A percentile compares a stretch with the other conserved stretches of the same genome.
Evolutionary conservation across 2,113 vertebrate species (phyloP).

Genomic region (Phyllostomus hastatus): DNA sequence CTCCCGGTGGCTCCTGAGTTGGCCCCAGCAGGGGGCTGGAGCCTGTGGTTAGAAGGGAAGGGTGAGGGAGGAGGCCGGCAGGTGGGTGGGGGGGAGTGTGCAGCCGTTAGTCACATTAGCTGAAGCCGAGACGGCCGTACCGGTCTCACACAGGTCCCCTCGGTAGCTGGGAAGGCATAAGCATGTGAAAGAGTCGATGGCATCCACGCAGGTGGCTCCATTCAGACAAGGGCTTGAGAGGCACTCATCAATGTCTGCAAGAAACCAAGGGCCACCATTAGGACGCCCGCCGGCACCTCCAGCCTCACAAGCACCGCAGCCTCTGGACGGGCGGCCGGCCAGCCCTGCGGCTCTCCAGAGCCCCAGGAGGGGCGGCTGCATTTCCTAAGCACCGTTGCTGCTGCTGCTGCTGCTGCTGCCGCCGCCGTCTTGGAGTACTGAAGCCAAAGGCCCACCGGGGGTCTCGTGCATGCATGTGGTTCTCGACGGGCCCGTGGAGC

Average conservation of each 20-base stretch:
- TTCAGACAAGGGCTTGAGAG: slow-evolving; percentile 96
- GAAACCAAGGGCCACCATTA: slow-evolving; percentile 92
- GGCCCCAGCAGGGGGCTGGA: background rate
- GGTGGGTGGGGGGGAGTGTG: background rate
- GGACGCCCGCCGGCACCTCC: slow-evolving; percentile 77
- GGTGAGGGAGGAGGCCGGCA: background rate
- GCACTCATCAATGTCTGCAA: slow-evolving; percentile 98
- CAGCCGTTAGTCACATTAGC: slow-evolving; percentile 91
- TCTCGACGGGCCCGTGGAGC: background rate
- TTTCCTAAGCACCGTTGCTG: slow-evolving; percentile 59
- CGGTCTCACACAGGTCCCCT: slow-evolving; percentile 96
- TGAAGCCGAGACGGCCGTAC: slow-evolving; percentile 94
- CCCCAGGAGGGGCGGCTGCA: background rate
- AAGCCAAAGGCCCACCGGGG: background rate
- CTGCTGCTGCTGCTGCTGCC: slow-evolving; percentile 60
- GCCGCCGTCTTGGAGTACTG: slow-evolving; percentile 18
- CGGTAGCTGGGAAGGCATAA: slow-evolving; percentile 99
- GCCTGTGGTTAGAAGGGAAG: slow-evolving; percentile 27
- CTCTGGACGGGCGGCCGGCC: slow-evolving; percentile 48
- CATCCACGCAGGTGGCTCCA: slow-evolving; percentile 97
- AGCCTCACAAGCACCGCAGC: slow-evolving; percentile 59
- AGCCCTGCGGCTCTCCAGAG: slow-evolving; percentile 1
- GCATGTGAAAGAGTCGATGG: slow-evolving; percentile 95
- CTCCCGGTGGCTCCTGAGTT: background rate
- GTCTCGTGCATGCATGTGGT: background rate